Evolutionary conservation across 2,888 invertebrate species (phyloP), one percentile per base, ranked within the genome.

Genomic region (Allophyes oxyacanthae): DNA sequence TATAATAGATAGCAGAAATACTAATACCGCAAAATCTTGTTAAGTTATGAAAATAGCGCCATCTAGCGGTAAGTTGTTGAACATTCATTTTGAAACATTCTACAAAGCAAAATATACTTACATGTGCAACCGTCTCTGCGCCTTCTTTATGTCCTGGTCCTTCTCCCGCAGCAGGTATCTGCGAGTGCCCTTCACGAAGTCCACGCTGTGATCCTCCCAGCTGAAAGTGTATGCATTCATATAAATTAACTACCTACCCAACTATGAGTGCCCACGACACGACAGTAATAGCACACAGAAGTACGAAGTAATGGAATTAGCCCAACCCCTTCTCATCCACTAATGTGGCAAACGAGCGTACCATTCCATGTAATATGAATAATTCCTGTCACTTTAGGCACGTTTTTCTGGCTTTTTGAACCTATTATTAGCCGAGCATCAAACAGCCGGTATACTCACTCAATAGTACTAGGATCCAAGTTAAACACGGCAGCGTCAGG

Each of bases 111-210:
- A 4, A n/a, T 9, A 36, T 13, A 62, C 49, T 44, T 2, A 75
- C 72, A 57, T 6, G 9, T 28, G 36, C 40, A 75, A 44, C 14
- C 61, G 34, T 6, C 48, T 20, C 8, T 14, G 46, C 0, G 72
- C 72, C 1, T 5, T 34, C 13, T 53, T 34, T 1, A 50, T 43
- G 28, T 64, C 58, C 1, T 62, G 38, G 6, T 75, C 75, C 6
- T 50, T 52, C 30, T 73, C 68, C 0, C 14, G 42, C 25, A 73
- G 41, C 25, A 75, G 10, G 40, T 75, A 75, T 40, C 45, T 56
- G 30, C 73, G 73, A 5, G 61, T 15, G 5, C 72, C 72, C 13
- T 42, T 53, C 25, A 73, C 59, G 36, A 75, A 75, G 20, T 68
- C 45, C 0, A 42, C 34, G 25, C 49, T 34, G 41, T 68, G 73